Evolutionary conservation across 2,888 invertebrate species (phyloP), one percentile per base, ranked within the genome.

Genomic region (Cetonia aurata): DNA sequence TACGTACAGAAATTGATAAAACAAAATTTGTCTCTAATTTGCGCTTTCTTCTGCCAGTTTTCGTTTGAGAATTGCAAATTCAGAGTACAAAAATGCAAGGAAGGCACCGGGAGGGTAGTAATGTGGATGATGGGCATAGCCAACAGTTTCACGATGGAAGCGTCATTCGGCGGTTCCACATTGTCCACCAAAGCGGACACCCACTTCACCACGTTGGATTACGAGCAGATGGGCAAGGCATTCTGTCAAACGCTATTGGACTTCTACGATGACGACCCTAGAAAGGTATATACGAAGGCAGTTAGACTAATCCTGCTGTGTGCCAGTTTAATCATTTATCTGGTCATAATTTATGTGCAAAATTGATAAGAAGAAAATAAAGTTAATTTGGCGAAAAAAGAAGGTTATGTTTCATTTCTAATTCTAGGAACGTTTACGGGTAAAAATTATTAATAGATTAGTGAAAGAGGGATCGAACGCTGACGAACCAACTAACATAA

Each of bases 121-220:
- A 93, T 96, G 79, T 97, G 96, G 96, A 93, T 96, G 89, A 90
- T 97, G 89, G 97, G 97, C 25, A 94, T 97, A 55, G 92, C 93
- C 70, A 96, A 97, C 80, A 97, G 96, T 83, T 98, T 95, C 82
- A 98, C 97, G 3, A 91, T 98, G 89, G 98, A 98, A 86, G 96
- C 97, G 6, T 96, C 97, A 0, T 95, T 97, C 83, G 96, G 95
- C 62, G 98, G 97, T 9, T 94, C 96, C 1, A 91, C 91, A 74
- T 85, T 96, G 69, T 95, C 95, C 1, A 91, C 92, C 53, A 89
- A 94, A 81, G 88, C 89, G 77, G 93, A 93, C 4, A 94, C 94
- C 17, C 97, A 97, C 83, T 97, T 96, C 82, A 91, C 90, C 31
- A 91, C 91, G 19, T 87, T 86, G 80, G 94, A 94, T 81, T 93